Base-by-base conservation (phyloP, 2,888 invertebrate species). In the Rhamnusium bicolor region DNA sequence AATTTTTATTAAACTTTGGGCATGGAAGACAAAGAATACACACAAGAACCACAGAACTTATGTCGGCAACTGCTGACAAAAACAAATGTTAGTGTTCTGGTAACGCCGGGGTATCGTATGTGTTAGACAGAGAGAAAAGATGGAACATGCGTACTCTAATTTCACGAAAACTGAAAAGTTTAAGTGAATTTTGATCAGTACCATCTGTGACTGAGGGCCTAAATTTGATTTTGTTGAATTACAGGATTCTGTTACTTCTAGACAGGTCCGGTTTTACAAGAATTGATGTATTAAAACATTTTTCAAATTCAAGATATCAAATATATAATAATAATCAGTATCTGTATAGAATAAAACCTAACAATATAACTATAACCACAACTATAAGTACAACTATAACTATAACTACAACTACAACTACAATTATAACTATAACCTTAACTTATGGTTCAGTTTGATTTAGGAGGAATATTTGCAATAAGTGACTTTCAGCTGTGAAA, bases 41-140 rank as follows among this genome's bases (percentile, higher is more conserved):
- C 79, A 78, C 77, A 77, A 77, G 79, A 79, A 78, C 73, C 79
- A 77, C 75, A 80, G 81, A 72, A 76, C 80, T 79, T 80, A 77
- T 81, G 81, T 80, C 81, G 79, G 79, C 79, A 74, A 82, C 82
- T 83, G 80, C 82, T 81, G 83, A 81, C 81, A 83, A 83, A 82
- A 84, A 84, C 84, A 84, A 82, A 81, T 73, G 78, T 74, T 81
- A 71, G 75, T 75, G 74, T 83, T 90, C 66, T 69, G 58, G 24
- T 60, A 73, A 58, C 51, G 67, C 65, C 70, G 60, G 74, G 54
- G 61, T 51, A 56, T 54, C 14, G 40, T 47, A 32, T 74, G 74
- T 32, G 71, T 49, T 47, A 73, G 72, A 76, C 56, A 69, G 69
- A 53, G 76, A 76, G 8, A 46, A 68, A 16, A 32, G 12, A 47